Percentiles rank a stretch among this genome's conserved stretches.
Evolutionary conservation across 2,888 invertebrate genomes (phyloP).

Genomic region (Oligia latruncula): DNA sequence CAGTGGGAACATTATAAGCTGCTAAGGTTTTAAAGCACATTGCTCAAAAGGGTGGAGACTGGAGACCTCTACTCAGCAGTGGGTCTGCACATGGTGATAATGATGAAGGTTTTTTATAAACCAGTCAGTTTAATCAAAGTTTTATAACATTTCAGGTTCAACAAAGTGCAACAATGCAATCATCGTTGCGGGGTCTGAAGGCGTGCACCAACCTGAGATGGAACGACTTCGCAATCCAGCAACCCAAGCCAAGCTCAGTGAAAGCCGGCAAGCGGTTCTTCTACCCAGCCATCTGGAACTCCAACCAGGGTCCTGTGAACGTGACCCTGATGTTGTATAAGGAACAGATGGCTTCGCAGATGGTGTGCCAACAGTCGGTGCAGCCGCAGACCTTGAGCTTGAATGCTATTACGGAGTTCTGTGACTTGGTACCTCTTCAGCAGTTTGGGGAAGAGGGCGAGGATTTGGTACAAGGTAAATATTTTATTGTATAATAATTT

Average conservation of each 20-base stretch:
- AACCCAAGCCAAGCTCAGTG: conserved; percentile 86
- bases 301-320: conserved; percentile 91
- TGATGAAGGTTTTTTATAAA: not conserved
- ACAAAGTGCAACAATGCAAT: conserved; percentile 92
- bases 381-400: conserved; percentile 92
- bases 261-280: conserved; percentile 93
- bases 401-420: conserved; percentile 94
- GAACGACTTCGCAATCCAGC: conserved; percentile 92
- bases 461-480: conserved; percentile 92
- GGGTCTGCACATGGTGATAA: not conserved
- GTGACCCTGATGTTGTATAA: conserved; percentile 92
- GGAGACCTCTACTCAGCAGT: not conserved
- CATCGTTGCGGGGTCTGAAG: conserved; percentile 93
- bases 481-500: not conserved
- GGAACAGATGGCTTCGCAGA: conserved; percentile 91
- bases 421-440: conserved; percentile 93
- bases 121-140: not conserved
- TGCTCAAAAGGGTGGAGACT: not conserved
- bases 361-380: conserved; percentile 91
- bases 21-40: not conserved
- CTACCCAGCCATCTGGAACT: conserved; percentile 94
- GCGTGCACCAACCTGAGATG: conserved; percentile 93
- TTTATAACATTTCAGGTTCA: conserved; percentile 84
- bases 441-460: conserved; percentile 91
- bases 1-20: no score